Evolutionary conservation across 2,797 vertebrate species (phyloP).

Genomic region (Microctenopoma stevenorrisi): DNA sequence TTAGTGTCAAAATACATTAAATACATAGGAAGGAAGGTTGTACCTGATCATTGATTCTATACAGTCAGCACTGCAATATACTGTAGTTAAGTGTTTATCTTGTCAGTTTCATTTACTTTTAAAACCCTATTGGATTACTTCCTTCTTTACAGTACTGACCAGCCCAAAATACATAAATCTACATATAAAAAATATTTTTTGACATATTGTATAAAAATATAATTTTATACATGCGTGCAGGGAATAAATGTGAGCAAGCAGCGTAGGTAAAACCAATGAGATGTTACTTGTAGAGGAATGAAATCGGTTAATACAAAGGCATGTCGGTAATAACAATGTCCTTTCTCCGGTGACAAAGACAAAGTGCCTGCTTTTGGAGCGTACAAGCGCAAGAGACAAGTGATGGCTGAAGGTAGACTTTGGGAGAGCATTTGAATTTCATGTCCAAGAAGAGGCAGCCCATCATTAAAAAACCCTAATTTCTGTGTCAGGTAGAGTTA

Average conservation of each 20-base stretch:
- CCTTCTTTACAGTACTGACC: slow-evolving; percentile 21
- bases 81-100: slow-evolving; percentile 51
- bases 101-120: slow-evolving; percentile 35
- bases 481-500: slow-evolving; percentile 95
- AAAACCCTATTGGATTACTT: slow-evolving; percentile 34
- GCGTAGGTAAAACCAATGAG: slow-evolving; percentile 88
- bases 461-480: slow-evolving; percentile 95
- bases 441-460: slow-evolving; percentile 93
- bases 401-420: slow-evolving; percentile 92
- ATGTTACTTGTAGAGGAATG: slow-evolving; percentile 93
- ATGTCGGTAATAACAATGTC: slow-evolving; percentile 96
- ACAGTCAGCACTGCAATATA: slow-evolving; percentile 58
- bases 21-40: slow-evolving; percentile 76
- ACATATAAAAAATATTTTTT: neutral
- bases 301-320: slow-evolving; percentile 95
- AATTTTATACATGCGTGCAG: slow-evolving; percentile 14
- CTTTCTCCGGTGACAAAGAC: slow-evolving; percentile 94
- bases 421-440: slow-evolving; percentile 95
- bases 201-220: slow-evolving; percentile 22
- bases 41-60: slow-evolving; percentile 62
- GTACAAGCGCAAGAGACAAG: slow-evolving; percentile 88
- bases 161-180: slow-evolving; percentile 10
- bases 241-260: slow-evolving; percentile 75
- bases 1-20: slow-evolving; percentile 85
- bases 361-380: slow-evolving; percentile 93